phyloP scores from a whole-genome alignment of 2,888 invertebrate species.

The Cephus sareptanus region DNA sequence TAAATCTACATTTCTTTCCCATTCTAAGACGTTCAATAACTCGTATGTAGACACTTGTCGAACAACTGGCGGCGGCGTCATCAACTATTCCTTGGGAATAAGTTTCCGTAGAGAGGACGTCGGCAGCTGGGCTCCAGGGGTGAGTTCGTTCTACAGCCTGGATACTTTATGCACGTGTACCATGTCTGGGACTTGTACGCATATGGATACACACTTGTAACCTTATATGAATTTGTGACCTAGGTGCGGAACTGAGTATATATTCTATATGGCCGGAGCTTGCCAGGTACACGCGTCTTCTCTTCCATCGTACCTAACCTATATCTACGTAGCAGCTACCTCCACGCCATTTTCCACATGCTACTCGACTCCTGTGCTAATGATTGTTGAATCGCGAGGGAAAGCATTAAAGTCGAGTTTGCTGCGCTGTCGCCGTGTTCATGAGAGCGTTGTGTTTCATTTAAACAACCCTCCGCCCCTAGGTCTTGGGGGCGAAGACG shows the following conservation, averaged over 20 bases:
- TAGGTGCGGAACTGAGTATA: neutral
- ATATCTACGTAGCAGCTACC: neutral
- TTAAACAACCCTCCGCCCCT: neutral
- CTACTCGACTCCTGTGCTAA: neutral
- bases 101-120: conserved; percentile 23
- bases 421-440: conserved; percentile 1
- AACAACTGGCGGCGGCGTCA: conserved; percentile 39
- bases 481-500: neutral
- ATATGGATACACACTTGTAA: neutral
- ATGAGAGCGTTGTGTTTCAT: conserved; percentile 3
- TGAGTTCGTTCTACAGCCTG: neutral
- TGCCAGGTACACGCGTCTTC: conserved; percentile 2
- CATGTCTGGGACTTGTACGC: neutral
- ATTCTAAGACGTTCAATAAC: conserved; percentile 42
- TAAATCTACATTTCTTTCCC: conserved; percentile 39
- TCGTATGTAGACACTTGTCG: conserved; percentile 43
- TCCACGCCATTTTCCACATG: neutral
- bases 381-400: conserved; percentile 8
- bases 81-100: conserved; percentile 29
- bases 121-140: neutral
- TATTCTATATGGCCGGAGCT: neutral
- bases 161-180: neutral
- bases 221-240: neutral
- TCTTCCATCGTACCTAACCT: neutral
- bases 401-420: conserved; percentile 7